Evolutionary conservation across 30 jellyfish, hydroid and myxozoan genomes (phyloP), one percentile per base, ranked within the genome.

Genomic region (Hydractinia echinata): DNA sequence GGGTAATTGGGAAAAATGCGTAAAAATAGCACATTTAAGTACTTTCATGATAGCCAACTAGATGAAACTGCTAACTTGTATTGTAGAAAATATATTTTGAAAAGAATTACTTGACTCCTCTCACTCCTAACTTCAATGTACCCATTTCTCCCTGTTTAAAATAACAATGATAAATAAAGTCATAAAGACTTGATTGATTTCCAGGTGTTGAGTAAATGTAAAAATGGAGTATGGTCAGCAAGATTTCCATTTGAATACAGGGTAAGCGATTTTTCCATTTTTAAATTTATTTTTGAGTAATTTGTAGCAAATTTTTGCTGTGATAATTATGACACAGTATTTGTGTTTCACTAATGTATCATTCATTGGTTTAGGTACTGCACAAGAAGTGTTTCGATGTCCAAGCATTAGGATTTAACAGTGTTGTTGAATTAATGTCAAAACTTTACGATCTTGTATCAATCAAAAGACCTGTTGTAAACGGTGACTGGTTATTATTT

Each of bases 401-500:
- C 53, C 85, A 83, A 67, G 72, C 66, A 13, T 76, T 85, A 0
- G 97, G 97, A 15, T 90, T 85, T 60, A n/a, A 69, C 66, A 85
- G 88, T 73, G 70, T 90, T 61, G 79, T 90, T 61, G 95, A 89
- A 67, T 7, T 90, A 73, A 78, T 90, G 86, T 88, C 94, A 8
- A 85, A 89, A n/a, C 54, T 90, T 49, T 88, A 94, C 39, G 90
- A 82, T 72, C 15, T 82, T 6, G 95, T 86, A 5, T 71, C 61
- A 51, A 79, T 90, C n/a, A 84, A 86, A 8, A 72, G 97, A 58
- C 97, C 97, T 10, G 94, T 82, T 8, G 60, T 51, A 56, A 71
- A 83, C 56, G 97, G 97, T 61, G 97, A 90, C 51, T 90, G 97
- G 97, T 67, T 90, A 14, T 64, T 64, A 51, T 64, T 6, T 64